Evolutionary conservation across 2,888 invertebrate species (phyloP).

Genomic region (Ormyrus thymus): DNA sequence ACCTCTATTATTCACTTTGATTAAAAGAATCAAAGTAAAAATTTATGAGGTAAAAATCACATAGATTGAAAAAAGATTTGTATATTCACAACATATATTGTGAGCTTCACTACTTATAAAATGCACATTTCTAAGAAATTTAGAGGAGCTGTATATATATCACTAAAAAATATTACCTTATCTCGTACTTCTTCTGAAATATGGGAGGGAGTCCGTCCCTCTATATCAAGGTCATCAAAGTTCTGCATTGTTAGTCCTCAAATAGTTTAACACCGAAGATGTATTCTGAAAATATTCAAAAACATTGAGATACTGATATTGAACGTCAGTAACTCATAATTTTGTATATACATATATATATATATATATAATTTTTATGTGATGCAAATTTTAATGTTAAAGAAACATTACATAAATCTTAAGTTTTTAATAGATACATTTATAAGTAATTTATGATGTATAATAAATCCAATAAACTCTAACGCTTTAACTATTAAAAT

Average conservation of each 20-base stretch:
- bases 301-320: slow-evolving; percentile 41
- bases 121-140: slow-evolving; percentile 38
- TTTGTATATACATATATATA: not conserved
- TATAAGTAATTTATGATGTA: not conserved
- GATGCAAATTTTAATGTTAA: slow-evolving; percentile 47
- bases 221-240: slow-evolving; percentile 74
- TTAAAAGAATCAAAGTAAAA: slow-evolving; percentile 57
- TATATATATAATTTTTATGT: not conserved
- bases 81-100: slow-evolving; percentile 21
- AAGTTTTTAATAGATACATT: too few species aligned
- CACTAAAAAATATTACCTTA: slow-evolving; percentile 68
- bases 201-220: slow-evolving; percentile 72
- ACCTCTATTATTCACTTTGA: slow-evolving; percentile 52
- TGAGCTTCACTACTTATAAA: slow-evolving; percentile 39
- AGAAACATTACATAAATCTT: not conserved
- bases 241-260: slow-evolving; percentile 69
- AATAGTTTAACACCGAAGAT: slow-evolving; percentile 55
- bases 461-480: not conserved
- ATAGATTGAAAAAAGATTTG: slow-evolving; percentile 29
- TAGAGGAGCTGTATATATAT: slow-evolving; percentile 50
- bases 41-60: slow-evolving; percentile 38
- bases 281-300: slow-evolving; percentile 62
- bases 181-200: slow-evolving; percentile 72
- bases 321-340: slow-evolving; percentile 25
- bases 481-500: slow-evolving; percentile 26